These are phyloP conservation scores for Rhombomys opimus DNA, from an alignment of 2,113 vertebrate species.

Conservation along the genomic window DNA sequence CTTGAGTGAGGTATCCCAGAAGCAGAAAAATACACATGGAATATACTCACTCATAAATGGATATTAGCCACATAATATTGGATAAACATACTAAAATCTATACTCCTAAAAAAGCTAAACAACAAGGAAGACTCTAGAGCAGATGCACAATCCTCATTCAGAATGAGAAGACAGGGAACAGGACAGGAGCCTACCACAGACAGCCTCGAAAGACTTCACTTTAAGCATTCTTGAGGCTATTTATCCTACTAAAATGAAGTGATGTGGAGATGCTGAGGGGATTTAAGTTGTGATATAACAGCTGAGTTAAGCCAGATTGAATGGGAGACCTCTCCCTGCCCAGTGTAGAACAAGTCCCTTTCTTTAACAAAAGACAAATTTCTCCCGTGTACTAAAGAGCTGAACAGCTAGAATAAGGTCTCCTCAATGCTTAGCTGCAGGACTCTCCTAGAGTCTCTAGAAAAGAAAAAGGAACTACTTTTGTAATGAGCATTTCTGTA, in stretches of 20 bases:
- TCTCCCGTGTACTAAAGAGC: not conserved
- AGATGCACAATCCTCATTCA: too few relatives aligned
- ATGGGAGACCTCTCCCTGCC: not conserved
- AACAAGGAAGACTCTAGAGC: too few relatives aligned
- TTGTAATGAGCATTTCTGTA: not conserved
- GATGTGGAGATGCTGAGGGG: not conserved
- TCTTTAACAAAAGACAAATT: slow-evolving; percentile 27
- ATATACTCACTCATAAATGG: too few relatives aligned
- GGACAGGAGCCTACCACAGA: too few relatives aligned
- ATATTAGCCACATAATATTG: too few relatives aligned
- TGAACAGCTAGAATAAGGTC: not conserved
- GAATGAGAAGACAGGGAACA: too few relatives aligned
- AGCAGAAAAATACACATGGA: too few relatives aligned
- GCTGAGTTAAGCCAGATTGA: slow-evolving; percentile 20
- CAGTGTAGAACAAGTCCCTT: not conserved
- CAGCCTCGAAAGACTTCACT: too few relatives aligned
- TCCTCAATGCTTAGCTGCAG: not conserved
- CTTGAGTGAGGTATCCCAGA: too few relatives aligned
- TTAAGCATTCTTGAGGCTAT: not conserved
- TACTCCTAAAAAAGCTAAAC: too few relatives aligned
- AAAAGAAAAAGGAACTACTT: not conserved
- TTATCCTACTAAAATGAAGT: slow-evolving; percentile 39
- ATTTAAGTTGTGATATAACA: slow-evolving; percentile 46
- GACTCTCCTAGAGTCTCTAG: not conserved
- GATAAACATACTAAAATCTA: too few relatives aligned